A percentile compares a stretch with the other conserved stretches of the same genome.
phyloP scores from a whole-genome alignment of 2,797 vertebrate species.

The Furcifer pardalis region DNA sequence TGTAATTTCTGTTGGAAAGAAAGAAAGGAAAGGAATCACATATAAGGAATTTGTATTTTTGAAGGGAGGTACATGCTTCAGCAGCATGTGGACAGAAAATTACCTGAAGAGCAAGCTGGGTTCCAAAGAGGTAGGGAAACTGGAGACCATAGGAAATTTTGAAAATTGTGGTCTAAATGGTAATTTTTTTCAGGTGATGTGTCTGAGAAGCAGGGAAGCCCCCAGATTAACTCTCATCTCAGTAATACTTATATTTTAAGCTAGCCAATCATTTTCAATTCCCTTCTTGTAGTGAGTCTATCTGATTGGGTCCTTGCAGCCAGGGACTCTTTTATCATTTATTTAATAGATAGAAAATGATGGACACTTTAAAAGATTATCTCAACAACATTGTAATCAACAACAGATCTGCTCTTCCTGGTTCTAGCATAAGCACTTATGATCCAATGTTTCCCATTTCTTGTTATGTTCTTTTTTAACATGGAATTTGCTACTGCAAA shows the following conservation, averaged over 20 bases:
- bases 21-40: too few species aligned
- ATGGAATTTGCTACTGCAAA: too few species aligned
- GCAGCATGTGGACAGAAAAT: too few species aligned
- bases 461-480: background rate
- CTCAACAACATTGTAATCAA: background rate
- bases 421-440: background rate
- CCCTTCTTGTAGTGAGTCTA: background rate
- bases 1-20: too few species aligned
- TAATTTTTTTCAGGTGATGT: too few species aligned
- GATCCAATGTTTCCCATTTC: background rate
- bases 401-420: background rate
- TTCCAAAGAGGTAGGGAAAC: too few species aligned
- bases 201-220: background rate
- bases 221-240: background rate
- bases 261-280: background rate
- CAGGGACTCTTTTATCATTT: background rate
- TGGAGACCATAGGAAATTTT: too few species aligned
- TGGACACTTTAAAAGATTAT: background rate
- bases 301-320: background rate
- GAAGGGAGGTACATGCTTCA: too few species aligned
- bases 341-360: background rate
- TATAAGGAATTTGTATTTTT: too few species aligned
- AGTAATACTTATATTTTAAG: background rate
- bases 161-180: too few species aligned
- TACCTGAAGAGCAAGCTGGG: too few species aligned